A percentile compares a stretch with the other conserved stretches of the same genome.
phyloP scores from a whole-genome alignment of 2,797 vertebrate genomes.

The Melanotaenia parkinsoni region DNA sequence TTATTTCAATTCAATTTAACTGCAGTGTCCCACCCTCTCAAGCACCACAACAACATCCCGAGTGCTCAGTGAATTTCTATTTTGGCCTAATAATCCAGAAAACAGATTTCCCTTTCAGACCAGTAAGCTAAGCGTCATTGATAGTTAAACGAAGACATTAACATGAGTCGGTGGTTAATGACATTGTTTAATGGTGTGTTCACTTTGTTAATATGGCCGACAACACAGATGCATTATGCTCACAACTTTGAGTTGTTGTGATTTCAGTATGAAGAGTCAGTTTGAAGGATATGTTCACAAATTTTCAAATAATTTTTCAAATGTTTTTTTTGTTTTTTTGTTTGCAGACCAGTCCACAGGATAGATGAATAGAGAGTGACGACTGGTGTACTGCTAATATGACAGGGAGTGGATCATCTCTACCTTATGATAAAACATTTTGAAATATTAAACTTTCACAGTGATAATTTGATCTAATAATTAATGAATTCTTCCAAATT shows the following conservation, averaged over 20 bases:
- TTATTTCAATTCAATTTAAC: conserved; percentile 83
- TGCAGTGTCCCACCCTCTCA: conserved; percentile 70
- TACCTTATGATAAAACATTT: conserved; percentile 16
- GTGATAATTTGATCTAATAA: conserved; percentile 2
- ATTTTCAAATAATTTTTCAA: conserved; percentile 57
- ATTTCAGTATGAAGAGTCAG: conserved; percentile 73
- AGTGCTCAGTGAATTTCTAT: conserved; percentile 78
- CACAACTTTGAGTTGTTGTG: conserved; percentile 75
- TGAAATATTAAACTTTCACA: conserved; percentile 2
- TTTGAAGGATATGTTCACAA: conserved; percentile 74
- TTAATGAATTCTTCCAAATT: conserved; percentile 1
- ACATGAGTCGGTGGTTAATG: conserved; percentile 92
- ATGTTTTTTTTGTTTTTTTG: conserved; percentile 38
- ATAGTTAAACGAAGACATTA: conserved; percentile 93
- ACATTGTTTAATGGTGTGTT: conserved; percentile 88
- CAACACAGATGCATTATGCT: conserved; percentile 81
- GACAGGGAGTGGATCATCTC: conserved; percentile 1
- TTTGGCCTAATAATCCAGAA: conserved; percentile 85
- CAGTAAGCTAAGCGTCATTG: conserved; percentile 89
- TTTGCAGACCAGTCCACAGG: conserved; percentile 35
- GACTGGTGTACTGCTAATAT: conserved; percentile 31
- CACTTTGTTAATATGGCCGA: conserved; percentile 83
- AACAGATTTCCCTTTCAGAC: conserved; percentile 91
- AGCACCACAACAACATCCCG: conserved; percentile 66
- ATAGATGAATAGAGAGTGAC: conserved; percentile 42